Evolutionary conservation across 2,797 vertebrate genomes (phyloP), one percentile per base, ranked within the genome.

Genomic region (Pseudomugil tenellus): DNA sequence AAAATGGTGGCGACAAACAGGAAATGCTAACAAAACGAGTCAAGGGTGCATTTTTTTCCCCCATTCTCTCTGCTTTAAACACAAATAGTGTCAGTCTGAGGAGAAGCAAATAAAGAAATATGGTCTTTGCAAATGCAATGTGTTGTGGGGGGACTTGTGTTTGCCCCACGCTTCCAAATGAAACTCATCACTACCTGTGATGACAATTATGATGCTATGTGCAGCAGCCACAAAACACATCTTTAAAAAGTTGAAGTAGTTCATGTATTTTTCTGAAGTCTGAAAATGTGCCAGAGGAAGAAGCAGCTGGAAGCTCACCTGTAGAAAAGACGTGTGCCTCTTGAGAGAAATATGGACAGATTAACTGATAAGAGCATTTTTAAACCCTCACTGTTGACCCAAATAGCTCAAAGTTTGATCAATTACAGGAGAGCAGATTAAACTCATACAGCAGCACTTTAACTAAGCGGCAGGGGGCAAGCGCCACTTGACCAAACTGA

Each of bases 1-100:
- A 73, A 74, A 71, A 65, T 32, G 34, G 56, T 21, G 39, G 54
- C 43, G 61, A 67, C 66, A 88, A 75, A 81, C 68, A 81, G 72
- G 70, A 82, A 87, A 73, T 66, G 71, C 46, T 69, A 41, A 56
- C 74, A 66, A 66, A 72, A 85, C 58, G 74, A 72, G 62, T 35
- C 0, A 35, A 19, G 56, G 67, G 32, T 43, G 54, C 53, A n/a
- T 10, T 37, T 3, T 67, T 56, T 39, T 54, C 12, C 2, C 29
- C 34, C 49, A 67, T 64, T 74, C 39, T 57, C 26, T 39, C 35
- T 4, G 29, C 48, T 54, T 74, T 17, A 76, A 66, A 72, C n/a
- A 72, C 19, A 37, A 4, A 46, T 21, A 46, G 59, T 60, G 17
- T 14, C 3, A n/a, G n/a, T 69, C 39, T 75, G 63, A 34, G 43